Conservation (phyloP, 1,140 invertebrate genomes). For the Ceratosolen solmsi region DNA sequence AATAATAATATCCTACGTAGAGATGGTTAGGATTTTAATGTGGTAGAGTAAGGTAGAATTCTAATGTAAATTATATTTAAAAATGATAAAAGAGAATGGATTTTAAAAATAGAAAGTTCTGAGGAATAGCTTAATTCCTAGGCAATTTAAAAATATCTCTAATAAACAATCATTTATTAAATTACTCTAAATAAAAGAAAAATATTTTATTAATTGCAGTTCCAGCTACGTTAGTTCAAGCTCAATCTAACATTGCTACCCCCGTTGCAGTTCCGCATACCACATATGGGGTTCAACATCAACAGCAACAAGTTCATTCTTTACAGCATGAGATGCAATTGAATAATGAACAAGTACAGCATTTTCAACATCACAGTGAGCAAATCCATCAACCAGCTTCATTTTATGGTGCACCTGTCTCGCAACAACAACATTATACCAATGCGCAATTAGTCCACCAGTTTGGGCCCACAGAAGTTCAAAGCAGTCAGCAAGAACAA, state of each 20-base stretch:
- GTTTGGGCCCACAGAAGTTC: neutral
- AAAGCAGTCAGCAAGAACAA: neutral
- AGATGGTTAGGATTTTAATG: too few relatives aligned
- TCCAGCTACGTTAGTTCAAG: neutral
- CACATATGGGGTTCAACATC: slow-evolving; percentile 2
- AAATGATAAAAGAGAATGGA: too few relatives aligned
- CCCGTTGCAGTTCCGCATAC: slow-evolving; percentile 3
- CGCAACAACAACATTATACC: slow-evolving; percentile 12
- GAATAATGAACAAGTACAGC: slow-evolving; percentile 1
- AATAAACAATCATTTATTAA: too few relatives aligned
- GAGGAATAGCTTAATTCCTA: too few relatives aligned
- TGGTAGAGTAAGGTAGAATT: too few relatives aligned
- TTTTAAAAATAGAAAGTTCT: too few relatives aligned
- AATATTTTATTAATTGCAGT: neutral
- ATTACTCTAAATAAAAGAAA: too few relatives aligned
- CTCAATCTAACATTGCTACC: neutral
- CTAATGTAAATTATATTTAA: too few relatives aligned
- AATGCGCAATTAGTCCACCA: neutral
- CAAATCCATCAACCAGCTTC: neutral
- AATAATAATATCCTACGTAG: too few relatives aligned
- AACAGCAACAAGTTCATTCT: neutral
- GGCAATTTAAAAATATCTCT: too few relatives aligned
- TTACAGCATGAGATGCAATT: neutral
- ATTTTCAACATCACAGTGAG: neutral
- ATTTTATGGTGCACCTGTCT: neutral